Evolutionary conservation across 2,797 vertebrate species (phyloP).

Genomic region (Sebastes itinus): DNA sequence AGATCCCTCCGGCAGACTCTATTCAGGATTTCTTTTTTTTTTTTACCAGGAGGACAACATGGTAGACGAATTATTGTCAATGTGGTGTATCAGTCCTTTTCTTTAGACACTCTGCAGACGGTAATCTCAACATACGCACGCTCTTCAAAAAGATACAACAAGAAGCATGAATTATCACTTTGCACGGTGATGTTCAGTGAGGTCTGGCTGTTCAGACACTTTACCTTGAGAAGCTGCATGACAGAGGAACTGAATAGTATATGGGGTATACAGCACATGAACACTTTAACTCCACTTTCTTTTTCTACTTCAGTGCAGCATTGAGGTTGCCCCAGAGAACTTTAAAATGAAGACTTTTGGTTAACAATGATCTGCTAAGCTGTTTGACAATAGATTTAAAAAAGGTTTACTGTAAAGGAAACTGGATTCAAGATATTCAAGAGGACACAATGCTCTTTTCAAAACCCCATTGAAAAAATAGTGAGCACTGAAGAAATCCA

Average conservation of each 20-base stretch:
- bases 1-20: background rate
- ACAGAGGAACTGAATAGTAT: slow-evolving; percentile 10
- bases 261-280: background rate
- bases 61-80: background rate
- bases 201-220: slow-evolving; percentile 6
- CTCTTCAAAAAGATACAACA: background rate
- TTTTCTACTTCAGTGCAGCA: background rate
- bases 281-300: background rate
- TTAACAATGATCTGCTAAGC: background rate
- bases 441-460: background rate
- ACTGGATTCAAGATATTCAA: background rate
- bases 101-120: background rate
- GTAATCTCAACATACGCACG: background rate
- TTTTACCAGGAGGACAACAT: background rate
- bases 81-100: background rate
- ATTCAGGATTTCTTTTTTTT: background rate
- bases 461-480: background rate
- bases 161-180: background rate
- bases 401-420: background rate
- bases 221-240: slow-evolving; percentile 5
- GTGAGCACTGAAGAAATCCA: background rate
- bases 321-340: background rate
- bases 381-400: background rate
- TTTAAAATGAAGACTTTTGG: background rate
- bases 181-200: background rate